phyloP scores from a whole-genome alignment of 2,888 invertebrate genomes.

The Phyllotreta striolata region DNA sequence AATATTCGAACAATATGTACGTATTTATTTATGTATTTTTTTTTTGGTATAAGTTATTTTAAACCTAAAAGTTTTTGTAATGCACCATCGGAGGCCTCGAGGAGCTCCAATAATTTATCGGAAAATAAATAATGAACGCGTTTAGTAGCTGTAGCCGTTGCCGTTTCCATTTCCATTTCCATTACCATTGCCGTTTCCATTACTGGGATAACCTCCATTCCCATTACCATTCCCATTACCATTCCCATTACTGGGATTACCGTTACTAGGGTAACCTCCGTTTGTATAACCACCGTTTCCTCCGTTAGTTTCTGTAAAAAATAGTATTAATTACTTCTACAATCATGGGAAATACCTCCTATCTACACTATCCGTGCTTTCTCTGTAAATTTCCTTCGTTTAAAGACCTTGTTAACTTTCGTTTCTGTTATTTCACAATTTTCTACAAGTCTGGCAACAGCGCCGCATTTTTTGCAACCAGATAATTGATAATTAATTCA shows the following conservation, averaged over 20 bases:
- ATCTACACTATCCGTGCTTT: slow-evolving; percentile 23
- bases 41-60: too few species aligned
- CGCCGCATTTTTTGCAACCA: too few species aligned
- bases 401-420: too few species aligned
- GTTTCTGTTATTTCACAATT: too few species aligned
- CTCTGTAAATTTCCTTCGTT: too few species aligned
- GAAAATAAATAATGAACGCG: slow-evolving; percentile 37
- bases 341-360: slow-evolving; percentile 36
- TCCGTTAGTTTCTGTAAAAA: slow-evolving; percentile 18
- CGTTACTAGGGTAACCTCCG: slow-evolving; percentile 30
- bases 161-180: slow-evolving; percentile 38
- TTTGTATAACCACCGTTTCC: slow-evolving; percentile 35
- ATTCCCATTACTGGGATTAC: slow-evolving; percentile 35
- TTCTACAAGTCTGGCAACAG: too few species aligned
- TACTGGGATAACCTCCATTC: slow-evolving; percentile 25
- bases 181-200: slow-evolving; percentile 31
- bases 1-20: too few species aligned
- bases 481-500: too few species aligned
- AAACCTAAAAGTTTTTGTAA: too few species aligned
- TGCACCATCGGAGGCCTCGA: slow-evolving; percentile 5
- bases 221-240: slow-evolving; percentile 35
- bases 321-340: too few species aligned
- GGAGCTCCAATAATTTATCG: slow-evolving; percentile 25
- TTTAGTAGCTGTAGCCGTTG: slow-evolving; percentile 37
- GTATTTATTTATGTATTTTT: too few species aligned